These are phyloP conservation scores for Macrostomum lignano DNA, from an alignment of 1,140 invertebrate species.

Conservation along the genomic window DNA sequence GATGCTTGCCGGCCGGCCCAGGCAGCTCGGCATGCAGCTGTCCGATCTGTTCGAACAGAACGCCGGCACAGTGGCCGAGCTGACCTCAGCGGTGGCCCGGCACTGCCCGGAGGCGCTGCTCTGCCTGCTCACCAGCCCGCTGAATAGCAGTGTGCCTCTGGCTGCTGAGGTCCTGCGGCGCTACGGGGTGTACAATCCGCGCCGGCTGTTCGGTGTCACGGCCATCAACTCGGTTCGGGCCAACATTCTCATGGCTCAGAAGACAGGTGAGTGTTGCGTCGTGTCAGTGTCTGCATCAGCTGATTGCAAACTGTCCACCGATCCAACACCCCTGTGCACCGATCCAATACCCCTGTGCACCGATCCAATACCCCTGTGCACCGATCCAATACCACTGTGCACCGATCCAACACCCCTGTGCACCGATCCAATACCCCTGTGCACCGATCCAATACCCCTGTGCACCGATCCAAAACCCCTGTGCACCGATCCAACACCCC, in stretches of 20 bases:
- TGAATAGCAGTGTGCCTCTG: constrained; percentile 86
- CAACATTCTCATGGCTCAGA: constrained; percentile 54
- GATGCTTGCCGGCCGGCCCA: constrained; percentile 81
- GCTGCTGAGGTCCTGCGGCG: constrained; percentile 74
- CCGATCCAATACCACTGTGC: too few relatives aligned
- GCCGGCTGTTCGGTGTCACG: constrained; percentile 71
- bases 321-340: too few relatives aligned
- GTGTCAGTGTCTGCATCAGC: too few relatives aligned
- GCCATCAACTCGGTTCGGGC: constrained; percentile 78
- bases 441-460: too few relatives aligned
- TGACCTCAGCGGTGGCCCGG: constrained; percentile 46
- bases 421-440: too few relatives aligned
- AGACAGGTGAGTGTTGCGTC: constrained; percentile 8
- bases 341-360: too few relatives aligned
- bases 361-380: too few relatives aligned
- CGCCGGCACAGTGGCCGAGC: constrained; percentile 72
- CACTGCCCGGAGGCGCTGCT: constrained; percentile 65
- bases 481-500: background rate
- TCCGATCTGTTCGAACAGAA: constrained; percentile 97
- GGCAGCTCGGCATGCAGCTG: constrained; percentile 48
- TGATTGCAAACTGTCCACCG: too few relatives aligned
- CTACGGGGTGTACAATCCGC: constrained; percentile 56
- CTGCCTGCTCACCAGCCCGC: constrained; percentile 84
- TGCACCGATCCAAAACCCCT: too few relatives aligned
- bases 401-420: too few relatives aligned